phyloP scores from a whole-genome alignment of 2,113 vertebrate genomes.

The Regulus satrapa region DNA sequence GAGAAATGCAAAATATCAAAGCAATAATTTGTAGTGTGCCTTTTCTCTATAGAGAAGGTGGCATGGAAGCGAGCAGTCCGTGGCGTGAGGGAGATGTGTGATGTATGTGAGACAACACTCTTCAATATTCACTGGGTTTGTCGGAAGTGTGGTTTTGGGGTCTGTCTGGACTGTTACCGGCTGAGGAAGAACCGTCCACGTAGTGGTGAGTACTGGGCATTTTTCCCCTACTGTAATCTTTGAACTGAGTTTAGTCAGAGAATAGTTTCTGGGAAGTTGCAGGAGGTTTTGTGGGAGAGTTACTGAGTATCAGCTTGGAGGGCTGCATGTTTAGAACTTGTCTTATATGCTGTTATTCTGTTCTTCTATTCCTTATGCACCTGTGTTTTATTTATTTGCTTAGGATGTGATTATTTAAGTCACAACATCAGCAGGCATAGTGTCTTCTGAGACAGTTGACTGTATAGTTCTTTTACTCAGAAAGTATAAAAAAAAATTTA shows the following conservation, averaged over 20 bases:
- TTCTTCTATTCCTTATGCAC: neutral
- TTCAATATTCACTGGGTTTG: constrained; percentile 99
- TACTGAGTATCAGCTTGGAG: neutral
- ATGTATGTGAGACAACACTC: constrained; percentile 96
- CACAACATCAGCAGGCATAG: neutral
- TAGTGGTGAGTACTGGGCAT: constrained; percentile 79
- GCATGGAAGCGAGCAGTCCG: constrained; percentile 97
- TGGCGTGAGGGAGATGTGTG: constrained; percentile 96
- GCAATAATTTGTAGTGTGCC: neutral
- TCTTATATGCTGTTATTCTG: neutral
- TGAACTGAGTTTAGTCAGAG: neutral
- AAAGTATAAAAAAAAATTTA: neutral
- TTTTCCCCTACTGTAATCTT: neutral
- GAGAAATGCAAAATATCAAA: neutral
- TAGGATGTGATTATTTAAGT: neutral
- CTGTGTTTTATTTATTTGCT: neutral
- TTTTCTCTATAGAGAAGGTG: constrained; percentile 86
- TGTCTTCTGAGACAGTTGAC: neutral
- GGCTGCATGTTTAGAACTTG: neutral
- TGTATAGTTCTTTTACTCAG: neutral
- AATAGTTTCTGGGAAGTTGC: neutral
- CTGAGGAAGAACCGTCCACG: constrained; percentile 89
- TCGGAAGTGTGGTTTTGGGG: constrained; percentile 97
- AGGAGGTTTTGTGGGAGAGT: neutral
- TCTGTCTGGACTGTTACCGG: constrained; percentile 96